Percentiles rank a stretch among this genome's conserved stretches.
Evolutionary conservation across 2,797 vertebrate genomes (phyloP).

Genomic region (Xenops minutus): DNA sequence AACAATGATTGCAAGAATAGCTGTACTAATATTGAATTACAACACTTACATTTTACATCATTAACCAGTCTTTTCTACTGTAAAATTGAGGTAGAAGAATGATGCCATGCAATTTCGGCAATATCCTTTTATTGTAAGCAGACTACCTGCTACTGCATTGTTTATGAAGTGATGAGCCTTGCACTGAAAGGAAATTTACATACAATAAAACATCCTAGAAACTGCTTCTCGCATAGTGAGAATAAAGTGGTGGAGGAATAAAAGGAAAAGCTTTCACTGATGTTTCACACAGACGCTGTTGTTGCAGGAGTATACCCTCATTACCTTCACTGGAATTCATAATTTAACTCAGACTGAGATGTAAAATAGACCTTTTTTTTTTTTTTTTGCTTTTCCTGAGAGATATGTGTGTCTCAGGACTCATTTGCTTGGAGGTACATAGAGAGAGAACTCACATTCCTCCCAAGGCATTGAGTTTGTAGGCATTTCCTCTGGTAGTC

Average conservation of each 20-base stretch:
- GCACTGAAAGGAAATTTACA: background rate
- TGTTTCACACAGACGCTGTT: background rate
- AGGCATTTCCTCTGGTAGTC: background rate
- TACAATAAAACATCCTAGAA: background rate
- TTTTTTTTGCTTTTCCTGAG: background rate
- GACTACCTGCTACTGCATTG: background rate
- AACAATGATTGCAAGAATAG: background rate
- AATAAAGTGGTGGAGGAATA: background rate
- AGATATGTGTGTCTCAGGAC: background rate
- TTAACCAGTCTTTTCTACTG: slow-evolving; percentile 26
- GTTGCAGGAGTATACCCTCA: background rate
- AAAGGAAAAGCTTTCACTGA: background rate
- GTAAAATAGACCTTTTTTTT: background rate
- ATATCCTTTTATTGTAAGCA: background rate
- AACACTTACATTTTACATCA: slow-evolving; percentile 11
- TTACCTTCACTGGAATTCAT: background rate
- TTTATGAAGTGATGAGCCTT: slow-evolving; percentile 14
- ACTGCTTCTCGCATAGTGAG: background rate
- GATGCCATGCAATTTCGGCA: background rate
- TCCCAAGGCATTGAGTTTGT: background rate
- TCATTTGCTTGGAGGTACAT: background rate
- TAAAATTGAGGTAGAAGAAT: slow-evolving; percentile 11
- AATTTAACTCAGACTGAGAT: background rate
- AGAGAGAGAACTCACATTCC: background rate
- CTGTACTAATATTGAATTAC: slow-evolving; percentile 26